Conservation (phyloP, 1,140 invertebrate species). For the Zelostemma sp. region DNA sequence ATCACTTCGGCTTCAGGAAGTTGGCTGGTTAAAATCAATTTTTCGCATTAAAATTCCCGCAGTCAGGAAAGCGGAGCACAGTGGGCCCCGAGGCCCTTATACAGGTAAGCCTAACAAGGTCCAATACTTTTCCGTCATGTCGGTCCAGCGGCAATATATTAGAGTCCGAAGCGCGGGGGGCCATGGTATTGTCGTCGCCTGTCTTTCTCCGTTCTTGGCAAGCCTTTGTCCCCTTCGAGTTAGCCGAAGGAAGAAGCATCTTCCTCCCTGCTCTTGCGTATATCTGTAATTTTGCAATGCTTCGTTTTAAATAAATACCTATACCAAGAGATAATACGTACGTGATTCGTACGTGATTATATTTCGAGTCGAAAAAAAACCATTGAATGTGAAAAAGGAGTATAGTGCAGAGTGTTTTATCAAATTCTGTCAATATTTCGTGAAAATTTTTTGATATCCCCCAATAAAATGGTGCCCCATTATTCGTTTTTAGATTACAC, state of each 20-base stretch:
- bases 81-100: slow-evolving; percentile 59
- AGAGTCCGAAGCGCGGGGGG: slow-evolving; percentile 66
- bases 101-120: slow-evolving; percentile 67
- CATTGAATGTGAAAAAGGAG: too few relatives aligned
- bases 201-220: slow-evolving; percentile 54
- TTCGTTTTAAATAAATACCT: too few relatives aligned
- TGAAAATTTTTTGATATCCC: too few relatives aligned
- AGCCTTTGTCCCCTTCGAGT: slow-evolving; percentile 55
- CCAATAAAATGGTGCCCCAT: too few relatives aligned
- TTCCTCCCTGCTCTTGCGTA: neutral
- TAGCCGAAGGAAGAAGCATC: slow-evolving; percentile 19
- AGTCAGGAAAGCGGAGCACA: slow-evolving; percentile 55
- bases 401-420: too few relatives aligned
- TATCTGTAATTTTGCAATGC: slow-evolving; percentile 3
- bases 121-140: slow-evolving; percentile 66
- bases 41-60: slow-evolving; percentile 69
- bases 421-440: too few relatives aligned
- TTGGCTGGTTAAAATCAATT: slow-evolving; percentile 58
- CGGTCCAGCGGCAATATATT: slow-evolving; percentile 66
- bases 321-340: too few relatives aligned
- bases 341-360: too few relatives aligned
- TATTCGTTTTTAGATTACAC: too few relatives aligned
- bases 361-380: too few relatives aligned
- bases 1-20: slow-evolving; percentile 11
- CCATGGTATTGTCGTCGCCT: slow-evolving; percentile 65